Conservation (phyloP, 2,888 invertebrate genomes). For the Sussaba pulchella region DNA sequence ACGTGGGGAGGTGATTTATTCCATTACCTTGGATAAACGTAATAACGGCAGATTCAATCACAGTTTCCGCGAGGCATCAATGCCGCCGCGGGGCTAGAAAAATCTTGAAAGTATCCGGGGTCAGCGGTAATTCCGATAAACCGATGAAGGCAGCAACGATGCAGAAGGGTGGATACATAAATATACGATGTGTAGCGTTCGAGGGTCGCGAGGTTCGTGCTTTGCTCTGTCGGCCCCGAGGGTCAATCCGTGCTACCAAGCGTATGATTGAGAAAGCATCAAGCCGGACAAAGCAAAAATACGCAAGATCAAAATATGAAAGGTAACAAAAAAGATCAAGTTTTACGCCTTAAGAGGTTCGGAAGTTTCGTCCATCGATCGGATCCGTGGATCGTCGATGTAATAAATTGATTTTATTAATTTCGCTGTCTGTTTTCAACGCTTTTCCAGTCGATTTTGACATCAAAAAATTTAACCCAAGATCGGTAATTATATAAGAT, state of each 20-base stretch:
- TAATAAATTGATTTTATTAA: too few relatives aligned
- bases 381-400: too few relatives aligned
- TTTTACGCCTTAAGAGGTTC: too few relatives aligned
- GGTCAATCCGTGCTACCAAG: constrained; percentile 43
- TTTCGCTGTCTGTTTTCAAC: too few relatives aligned
- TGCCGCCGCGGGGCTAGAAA: constrained; percentile 16
- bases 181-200: constrained; percentile 6
- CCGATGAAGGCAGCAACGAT: constrained; percentile 13
- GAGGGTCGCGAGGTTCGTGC: constrained; percentile 3
- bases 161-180: constrained; percentile 22
- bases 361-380: too few relatives aligned
- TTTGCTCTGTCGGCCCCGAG: constrained; percentile 8
- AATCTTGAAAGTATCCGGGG: constrained; percentile 17
- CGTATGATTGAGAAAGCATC: constrained; percentile 39
- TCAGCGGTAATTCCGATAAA: constrained; percentile 13
- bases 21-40: constrained; percentile 18
- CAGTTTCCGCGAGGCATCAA: constrained; percentile 23
- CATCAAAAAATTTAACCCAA: too few relatives aligned
- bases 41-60: constrained; percentile 48
- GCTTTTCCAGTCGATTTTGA: too few relatives aligned
- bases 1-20: neutral
- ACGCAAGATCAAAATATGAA: constrained; percentile 24
- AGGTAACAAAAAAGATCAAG: too few relatives aligned
- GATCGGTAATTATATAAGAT: too few relatives aligned
- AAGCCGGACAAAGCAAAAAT: constrained; percentile 36